phyloP scores from a whole-genome alignment of 2,797 vertebrate species.

The Crocidura indochinensis region DNA sequence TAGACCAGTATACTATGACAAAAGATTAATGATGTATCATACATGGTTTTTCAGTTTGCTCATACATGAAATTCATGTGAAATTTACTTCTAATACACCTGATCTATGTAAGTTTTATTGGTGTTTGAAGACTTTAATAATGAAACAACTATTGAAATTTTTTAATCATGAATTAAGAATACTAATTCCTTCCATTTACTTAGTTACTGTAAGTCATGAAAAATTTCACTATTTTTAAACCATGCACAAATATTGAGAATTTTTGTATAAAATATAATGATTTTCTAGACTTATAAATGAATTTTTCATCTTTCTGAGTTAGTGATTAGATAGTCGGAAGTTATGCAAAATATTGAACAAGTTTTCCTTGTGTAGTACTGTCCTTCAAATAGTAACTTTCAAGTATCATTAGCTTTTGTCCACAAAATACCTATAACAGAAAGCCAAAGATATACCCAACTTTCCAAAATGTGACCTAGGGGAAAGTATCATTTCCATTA shows the following conservation, averaged over 20 bases:
- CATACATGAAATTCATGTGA: neutral
- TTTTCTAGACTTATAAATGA: slow-evolving; percentile 28
- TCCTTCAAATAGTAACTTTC: neutral
- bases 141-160: too few relatives aligned
- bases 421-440: neutral
- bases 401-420: neutral
- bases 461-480: neutral
- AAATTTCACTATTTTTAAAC: slow-evolving; percentile 52
- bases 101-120: neutral
- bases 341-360: neutral
- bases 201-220: neutral
- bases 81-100: neutral
- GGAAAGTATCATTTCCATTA: neutral
- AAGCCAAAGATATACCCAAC: neutral
- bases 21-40: neutral
- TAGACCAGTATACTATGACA: neutral
- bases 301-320: slow-evolving; percentile 6
- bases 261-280: slow-evolving; percentile 29
- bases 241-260: slow-evolving; percentile 16
- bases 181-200: neutral
- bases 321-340: slow-evolving; percentile 38
- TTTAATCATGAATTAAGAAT: neutral
- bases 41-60: neutral
- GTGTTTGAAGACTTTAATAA: neutral
- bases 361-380: neutral